Evolutionary conservation across 2,113 vertebrate species (phyloP).

Genomic region (Pachycephala philippinensis): DNA sequence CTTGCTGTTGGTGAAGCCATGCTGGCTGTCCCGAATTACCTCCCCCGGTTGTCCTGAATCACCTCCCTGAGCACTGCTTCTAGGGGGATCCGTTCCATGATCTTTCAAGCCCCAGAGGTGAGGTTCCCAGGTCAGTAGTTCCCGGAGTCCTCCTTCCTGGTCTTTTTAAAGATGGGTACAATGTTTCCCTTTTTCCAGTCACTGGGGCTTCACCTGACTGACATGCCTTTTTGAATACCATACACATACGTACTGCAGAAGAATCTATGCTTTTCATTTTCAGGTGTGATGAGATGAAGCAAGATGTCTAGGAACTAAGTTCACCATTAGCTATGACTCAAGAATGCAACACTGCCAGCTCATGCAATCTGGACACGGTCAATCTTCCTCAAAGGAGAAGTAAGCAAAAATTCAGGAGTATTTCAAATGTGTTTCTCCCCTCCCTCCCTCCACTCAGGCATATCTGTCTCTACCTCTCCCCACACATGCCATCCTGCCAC

Average conservation of each 20-base stretch:
- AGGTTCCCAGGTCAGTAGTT: neutral
- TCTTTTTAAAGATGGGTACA: neutral
- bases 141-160: neutral
- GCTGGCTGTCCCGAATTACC: neutral
- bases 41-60: neutral
- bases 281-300: neutral
- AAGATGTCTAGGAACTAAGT: neutral
- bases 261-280: neutral
- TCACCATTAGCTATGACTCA: neutral
- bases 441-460: neutral
- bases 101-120: neutral
- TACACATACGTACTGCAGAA: neutral
- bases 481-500: neutral
- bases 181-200: neutral
- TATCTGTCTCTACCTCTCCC: neutral
- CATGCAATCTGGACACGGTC: neutral
- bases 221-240: neutral
- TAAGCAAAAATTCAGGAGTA: neutral
- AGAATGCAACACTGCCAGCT: neutral
- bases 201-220: neutral
- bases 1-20: accelerated
- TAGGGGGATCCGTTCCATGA: neutral
- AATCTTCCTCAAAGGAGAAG: neutral
- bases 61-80: neutral
- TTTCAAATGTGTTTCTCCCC: neutral